These are phyloP conservation scores for Indicator maculatus DNA, from an alignment of 2,113 vertebrate genomes.

Conservation along the genomic window DNA sequence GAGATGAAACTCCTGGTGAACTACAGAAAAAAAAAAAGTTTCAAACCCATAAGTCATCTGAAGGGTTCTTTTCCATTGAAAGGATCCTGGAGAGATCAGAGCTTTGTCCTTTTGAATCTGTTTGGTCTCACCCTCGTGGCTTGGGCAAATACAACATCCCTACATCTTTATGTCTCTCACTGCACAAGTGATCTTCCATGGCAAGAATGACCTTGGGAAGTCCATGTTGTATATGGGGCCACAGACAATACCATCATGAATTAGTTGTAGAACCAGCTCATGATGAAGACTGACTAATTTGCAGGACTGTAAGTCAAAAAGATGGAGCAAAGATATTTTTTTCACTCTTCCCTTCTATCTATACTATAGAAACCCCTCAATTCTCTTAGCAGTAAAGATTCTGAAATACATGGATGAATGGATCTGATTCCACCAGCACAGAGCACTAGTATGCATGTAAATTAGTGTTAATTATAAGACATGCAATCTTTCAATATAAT, in stretches of 20 bases:
- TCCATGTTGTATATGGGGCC: rapidly evolving
- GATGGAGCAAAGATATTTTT: not conserved
- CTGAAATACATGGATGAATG: not conserved
- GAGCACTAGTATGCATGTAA: slow-evolving; percentile 19
- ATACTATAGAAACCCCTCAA: not conserved
- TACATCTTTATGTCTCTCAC: not conserved
- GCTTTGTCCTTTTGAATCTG: not conserved
- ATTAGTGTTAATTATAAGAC: slow-evolving; percentile 12
- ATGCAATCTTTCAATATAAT: not conserved
- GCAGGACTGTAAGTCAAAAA: not conserved
- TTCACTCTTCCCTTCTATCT: not conserved
- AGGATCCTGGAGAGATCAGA: not conserved
- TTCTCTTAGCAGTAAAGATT: not conserved
- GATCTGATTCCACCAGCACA: not conserved
- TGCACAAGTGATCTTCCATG: not conserved
- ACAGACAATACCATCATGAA: not conserved
- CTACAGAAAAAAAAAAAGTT: not conserved
- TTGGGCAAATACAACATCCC: not conserved
- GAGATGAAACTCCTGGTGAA: not conserved
- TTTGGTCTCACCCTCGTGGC: not conserved
- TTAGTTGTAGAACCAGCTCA: not conserved
- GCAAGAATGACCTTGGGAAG: not conserved
- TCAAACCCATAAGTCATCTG: not conserved
- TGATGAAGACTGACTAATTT: rapidly evolving
- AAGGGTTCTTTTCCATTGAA: not conserved